Percentiles rank a stretch among this genome's conserved stretches.
Evolutionary conservation across 2,113 vertebrate species (phyloP).

Genomic region (Sarotherodon lohbergeri): DNA sequence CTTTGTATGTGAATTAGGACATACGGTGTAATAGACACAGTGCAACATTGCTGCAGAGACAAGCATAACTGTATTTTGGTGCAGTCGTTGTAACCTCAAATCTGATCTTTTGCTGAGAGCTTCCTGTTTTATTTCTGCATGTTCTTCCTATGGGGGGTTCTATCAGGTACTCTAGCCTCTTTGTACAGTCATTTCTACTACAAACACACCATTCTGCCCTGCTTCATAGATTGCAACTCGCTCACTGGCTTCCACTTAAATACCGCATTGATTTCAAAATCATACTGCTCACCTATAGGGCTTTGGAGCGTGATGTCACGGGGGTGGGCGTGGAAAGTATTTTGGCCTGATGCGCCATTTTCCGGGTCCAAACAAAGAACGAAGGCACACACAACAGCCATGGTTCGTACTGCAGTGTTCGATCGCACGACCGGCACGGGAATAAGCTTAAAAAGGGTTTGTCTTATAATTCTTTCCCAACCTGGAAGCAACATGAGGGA

Average conservation of each 20-base stretch:
- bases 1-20: background rate
- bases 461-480: too few species aligned
- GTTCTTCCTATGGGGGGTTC: background rate
- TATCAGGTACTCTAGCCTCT: background rate
- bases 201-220: background rate
- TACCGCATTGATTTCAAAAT: rapidly evolving
- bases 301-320: too few species aligned
- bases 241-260: background rate
- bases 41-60: background rate
- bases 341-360: too few species aligned
- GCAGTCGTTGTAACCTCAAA: background rate
- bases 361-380: too few species aligned
- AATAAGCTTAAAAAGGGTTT: too few species aligned
- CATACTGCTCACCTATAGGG: background rate
- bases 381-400: too few species aligned
- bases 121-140: background rate
- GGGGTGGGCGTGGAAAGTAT: too few species aligned
- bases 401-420: too few species aligned
- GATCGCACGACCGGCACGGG: too few species aligned
- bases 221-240: rapidly evolving
- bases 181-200: background rate
- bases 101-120: background rate
- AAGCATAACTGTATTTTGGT: background rate
- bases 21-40: background rate
- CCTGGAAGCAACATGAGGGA: too few species aligned